A percentile compares a stretch with the other conserved stretches of the same genome.
Conservation (phyloP, 1,140 invertebrate species). For the Oryzaephilus surinamensis region DNA sequence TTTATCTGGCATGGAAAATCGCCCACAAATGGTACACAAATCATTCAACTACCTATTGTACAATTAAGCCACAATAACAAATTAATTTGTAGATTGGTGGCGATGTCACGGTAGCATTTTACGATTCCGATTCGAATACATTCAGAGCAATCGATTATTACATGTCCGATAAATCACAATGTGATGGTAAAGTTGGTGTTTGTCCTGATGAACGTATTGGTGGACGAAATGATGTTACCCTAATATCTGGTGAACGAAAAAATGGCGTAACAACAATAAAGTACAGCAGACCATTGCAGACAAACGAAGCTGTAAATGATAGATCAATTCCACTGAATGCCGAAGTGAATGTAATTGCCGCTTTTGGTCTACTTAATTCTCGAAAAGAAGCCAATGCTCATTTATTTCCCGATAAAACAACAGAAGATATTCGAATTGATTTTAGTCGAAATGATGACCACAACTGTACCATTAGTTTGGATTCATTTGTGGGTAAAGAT, state of each 20-base stretch:
- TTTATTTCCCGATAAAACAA: slow-evolving; percentile 58
- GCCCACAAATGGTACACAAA: slow-evolving; percentile 46
- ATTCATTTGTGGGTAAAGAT: slow-evolving; percentile 39
- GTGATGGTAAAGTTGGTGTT: slow-evolving; percentile 69
- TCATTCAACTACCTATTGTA: no score
- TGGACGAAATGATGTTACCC: slow-evolving; percentile 65
- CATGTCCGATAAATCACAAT: slow-evolving; percentile 71
- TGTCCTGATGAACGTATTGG: slow-evolving; percentile 76
- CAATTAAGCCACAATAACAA: not conserved
- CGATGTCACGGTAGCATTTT: slow-evolving; percentile 76
- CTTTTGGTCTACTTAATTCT: slow-evolving; percentile 72
- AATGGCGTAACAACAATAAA: slow-evolving; percentile 75
- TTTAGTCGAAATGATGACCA: slow-evolving; percentile 43
- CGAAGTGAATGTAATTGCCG: slow-evolving; percentile 67
- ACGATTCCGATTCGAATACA: slow-evolving; percentile 53
- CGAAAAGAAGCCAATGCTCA: slow-evolving; percentile 75
- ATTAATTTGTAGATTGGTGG: slow-evolving; percentile 48
- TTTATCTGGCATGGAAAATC: slow-evolving; percentile 61
- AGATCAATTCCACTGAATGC: slow-evolving; percentile 52
- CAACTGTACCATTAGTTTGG: slow-evolving; percentile 30
- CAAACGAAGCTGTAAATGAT: slow-evolving; percentile 61
- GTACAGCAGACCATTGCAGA: slow-evolving; percentile 63
- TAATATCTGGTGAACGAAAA: slow-evolving; percentile 59
- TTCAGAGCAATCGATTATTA: slow-evolving; percentile 78
- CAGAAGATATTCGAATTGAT: slow-evolving; percentile 62